Conservation (phyloP, 2,113 vertebrate species). For the Serilophus lunatus region DNA sequence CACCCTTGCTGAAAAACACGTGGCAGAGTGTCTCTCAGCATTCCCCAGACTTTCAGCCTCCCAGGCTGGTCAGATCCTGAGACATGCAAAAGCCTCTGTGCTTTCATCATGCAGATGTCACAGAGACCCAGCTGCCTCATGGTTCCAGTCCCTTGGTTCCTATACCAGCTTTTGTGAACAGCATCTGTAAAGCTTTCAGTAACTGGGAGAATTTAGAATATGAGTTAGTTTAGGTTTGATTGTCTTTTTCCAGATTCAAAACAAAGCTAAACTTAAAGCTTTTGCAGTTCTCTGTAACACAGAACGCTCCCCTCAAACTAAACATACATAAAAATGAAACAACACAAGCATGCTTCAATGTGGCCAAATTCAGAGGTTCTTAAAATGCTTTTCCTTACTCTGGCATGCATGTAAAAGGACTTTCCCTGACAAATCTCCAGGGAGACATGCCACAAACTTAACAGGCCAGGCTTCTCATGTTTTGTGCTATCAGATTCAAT, state of each 20-base stretch:
- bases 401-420: background rate
- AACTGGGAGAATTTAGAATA: background rate
- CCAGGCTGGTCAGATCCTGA: background rate
- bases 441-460: background rate
- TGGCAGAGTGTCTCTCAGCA: background rate
- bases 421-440: background rate
- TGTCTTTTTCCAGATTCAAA: background rate
- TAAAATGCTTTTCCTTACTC: background rate
- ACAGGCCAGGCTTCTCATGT: background rate
- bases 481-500: background rate
- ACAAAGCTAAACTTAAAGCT: background rate
- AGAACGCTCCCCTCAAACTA: background rate
- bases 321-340: background rate
- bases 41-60: accelerated
- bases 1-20: background rate
- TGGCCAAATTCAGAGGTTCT: background rate
- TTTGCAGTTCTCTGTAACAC: background rate
- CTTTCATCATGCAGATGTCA: background rate
- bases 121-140: background rate
- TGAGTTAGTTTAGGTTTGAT: background rate
- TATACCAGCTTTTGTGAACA: background rate
- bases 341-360: background rate
- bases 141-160: background rate
- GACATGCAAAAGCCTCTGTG: background rate
- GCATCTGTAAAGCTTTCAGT: background rate